These are phyloP conservation scores for Thymelicus acteon DNA, from an alignment of 2,888 invertebrate species.

Conservation along the genomic window DNA sequence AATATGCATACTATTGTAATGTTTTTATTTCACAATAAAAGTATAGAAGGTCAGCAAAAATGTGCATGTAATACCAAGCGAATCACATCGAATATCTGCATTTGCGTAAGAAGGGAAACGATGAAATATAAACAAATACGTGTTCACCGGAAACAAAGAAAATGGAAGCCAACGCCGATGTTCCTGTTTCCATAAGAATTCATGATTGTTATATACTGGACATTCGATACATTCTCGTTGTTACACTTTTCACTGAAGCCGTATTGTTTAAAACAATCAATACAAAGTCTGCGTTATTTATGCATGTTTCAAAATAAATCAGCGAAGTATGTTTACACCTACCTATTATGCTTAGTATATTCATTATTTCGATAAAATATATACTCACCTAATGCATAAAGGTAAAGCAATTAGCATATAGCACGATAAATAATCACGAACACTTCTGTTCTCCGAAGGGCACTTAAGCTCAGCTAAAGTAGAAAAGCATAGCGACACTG, in stretches of 20 bases:
- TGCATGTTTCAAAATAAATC: neutral
- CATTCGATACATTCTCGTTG: conserved; percentile 12
- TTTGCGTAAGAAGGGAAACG: conserved; percentile 25
- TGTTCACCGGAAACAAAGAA: conserved; percentile 31
- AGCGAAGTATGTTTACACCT: neutral
- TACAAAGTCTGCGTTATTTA: neutral
- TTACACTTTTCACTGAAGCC: conserved; percentile 1
- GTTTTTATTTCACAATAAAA: conserved; percentile 8
- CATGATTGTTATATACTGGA: conserved; percentile 19
- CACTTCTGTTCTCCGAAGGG: neutral
- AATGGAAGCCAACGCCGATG: conserved; percentile 18
- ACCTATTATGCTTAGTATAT: too few relatives aligned
- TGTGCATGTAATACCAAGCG: conserved; percentile 1
- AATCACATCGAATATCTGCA: conserved; percentile 12
- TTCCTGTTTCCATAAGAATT: conserved; percentile 13
- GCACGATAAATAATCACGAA: neutral
- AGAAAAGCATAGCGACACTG: too few relatives aligned
- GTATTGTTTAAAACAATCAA: conserved; percentile 11
- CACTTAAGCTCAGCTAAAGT: too few relatives aligned
- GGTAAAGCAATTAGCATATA: neutral
- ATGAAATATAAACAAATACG: conserved; percentile 35
- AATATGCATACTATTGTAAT: neutral
- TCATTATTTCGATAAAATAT: too few relatives aligned
- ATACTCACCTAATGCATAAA: too few relatives aligned
- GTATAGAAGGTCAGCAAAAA: neutral